Evolutionary conservation across 1,140 invertebrate genomes (phyloP), one percentile per base, ranked within the genome.

Genomic region (Sminthurinus signatus): DNA sequence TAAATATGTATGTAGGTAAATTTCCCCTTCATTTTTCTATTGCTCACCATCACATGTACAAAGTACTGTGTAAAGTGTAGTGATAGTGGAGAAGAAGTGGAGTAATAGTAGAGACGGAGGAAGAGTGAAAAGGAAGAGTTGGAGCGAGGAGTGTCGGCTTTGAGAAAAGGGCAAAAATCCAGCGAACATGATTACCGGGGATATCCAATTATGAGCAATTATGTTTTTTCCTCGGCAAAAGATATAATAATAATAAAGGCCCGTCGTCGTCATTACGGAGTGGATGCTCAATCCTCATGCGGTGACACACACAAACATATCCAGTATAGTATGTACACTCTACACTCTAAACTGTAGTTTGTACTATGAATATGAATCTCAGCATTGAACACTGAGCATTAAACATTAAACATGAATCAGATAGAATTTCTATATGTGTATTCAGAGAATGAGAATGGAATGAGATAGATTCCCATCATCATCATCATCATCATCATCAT

Each of bases 181-280:
- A 63, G 60, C 58, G 56, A 60, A 66, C 64, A 70, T 70, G 65
- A 70, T 67, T 70, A 60, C 64, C 28, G 51, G 61, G 64, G 57
- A 69, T 61, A 69, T 72, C 67, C 70, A 72, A 72, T 72, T 72
- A 72, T 72, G 70, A 72, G 65, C 70, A 72, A 72, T 72, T 72
- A 69, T 64, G 65, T 67, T 69, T 68, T 67, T 72, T 66, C 44
- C 62, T 46, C 57, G 19, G 21, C 50, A 55, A 60, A 46, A 62
- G 31, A 42, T 60, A 59, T 58, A 51, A 65, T 67, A 67, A 67
- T 60, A 63, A 64, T 64, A 57, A 43, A 32, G 46, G 55, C 55
- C 63, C 65, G 54, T 66, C 59, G 52, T 62, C 57, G 27, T 60
- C 50, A 32, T 48, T 48, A 25, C 23, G 42, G 29, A 55, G 25